These are phyloP conservation scores for Glossosoma conforme DNA, from an alignment of 1,140 invertebrate genomes.

Conservation along the genomic window DNA sequence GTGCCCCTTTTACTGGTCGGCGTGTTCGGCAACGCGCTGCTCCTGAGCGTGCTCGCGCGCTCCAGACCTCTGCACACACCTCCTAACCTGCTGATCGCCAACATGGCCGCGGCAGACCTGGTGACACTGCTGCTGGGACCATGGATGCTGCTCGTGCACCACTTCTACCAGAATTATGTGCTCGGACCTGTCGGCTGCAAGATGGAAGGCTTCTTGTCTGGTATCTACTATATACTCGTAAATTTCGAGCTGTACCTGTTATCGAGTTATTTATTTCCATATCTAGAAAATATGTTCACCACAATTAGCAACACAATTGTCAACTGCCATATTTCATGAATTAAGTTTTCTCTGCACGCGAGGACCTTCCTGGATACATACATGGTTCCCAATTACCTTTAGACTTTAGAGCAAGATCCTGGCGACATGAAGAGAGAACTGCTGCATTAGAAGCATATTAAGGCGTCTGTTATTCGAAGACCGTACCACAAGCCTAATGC, in stretches of 20 bases:
- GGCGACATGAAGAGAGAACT: too few relatives aligned
- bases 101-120: conserved; percentile 73
- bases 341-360: too few relatives aligned
- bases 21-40: conserved; percentile 64
- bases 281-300: too few relatives aligned
- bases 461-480: too few relatives aligned
- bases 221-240: conserved; percentile 36
- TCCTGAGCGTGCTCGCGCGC: conserved; percentile 63
- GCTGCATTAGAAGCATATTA: too few relatives aligned
- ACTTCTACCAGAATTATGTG: conserved; percentile 71
- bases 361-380: too few relatives aligned
- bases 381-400: too few relatives aligned
- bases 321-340: not conserved
- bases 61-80: conserved; percentile 66
- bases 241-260: too few relatives aligned
- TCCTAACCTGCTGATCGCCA: conserved; percentile 74
- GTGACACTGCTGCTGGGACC: conserved; percentile 69
- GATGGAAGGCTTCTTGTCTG: conserved; percentile 63
- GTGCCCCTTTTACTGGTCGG: conserved; percentile 61
- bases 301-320: not conserved
- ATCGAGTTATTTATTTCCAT: too few relatives aligned
- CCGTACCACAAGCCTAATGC: too few relatives aligned
- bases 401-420: too few relatives aligned
- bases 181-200: conserved; percentile 64
- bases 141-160: conserved; percentile 62